phyloP scores from a whole-genome alignment of 2,888 invertebrate species.

The Ypsolopha sequella region DNA sequence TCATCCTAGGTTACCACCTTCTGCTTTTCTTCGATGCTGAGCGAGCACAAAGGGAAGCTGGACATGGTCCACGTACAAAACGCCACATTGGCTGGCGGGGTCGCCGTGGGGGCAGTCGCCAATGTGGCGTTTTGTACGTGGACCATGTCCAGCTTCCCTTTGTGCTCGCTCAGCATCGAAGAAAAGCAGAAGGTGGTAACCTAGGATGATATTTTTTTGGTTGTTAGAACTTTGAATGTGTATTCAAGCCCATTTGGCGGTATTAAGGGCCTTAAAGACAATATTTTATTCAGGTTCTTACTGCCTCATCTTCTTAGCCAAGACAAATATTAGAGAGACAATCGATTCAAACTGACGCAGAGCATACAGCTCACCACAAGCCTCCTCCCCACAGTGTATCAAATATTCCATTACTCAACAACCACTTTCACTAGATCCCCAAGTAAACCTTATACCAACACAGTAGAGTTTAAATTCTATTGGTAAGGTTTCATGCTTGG shows the following conservation, averaged over 20 bases:
- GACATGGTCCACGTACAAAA: constrained; percentile 66
- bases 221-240: too few relatives aligned
- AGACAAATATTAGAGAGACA: too few relatives aligned
- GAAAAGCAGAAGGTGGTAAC: constrained; percentile 89
- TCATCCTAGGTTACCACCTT: constrained; percentile 79
- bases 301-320: too few relatives aligned
- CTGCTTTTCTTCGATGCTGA: constrained; percentile 82
- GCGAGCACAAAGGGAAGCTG: constrained; percentile 77
- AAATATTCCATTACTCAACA: background rate
- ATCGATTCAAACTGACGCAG: too few relatives aligned
- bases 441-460: too few relatives aligned
- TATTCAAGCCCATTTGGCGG: too few relatives aligned
- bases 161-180: constrained; percentile 75
- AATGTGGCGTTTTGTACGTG: constrained; percentile 95
- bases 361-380: background rate
- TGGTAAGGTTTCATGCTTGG: background rate
- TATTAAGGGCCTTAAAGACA: too few relatives aligned
- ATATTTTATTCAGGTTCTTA: background rate
- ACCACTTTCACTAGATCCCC: too few relatives aligned
- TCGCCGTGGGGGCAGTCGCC: constrained; percentile 90
- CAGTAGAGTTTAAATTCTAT: too few relatives aligned
- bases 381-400: background rate
- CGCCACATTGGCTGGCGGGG: constrained; percentile 64
- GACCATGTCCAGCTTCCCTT: constrained; percentile 89
- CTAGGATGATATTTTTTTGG: constrained; percentile 17